phyloP scores from a whole-genome alignment of 2,113 vertebrate genomes.

The Henicopernis longicauda region DNA sequence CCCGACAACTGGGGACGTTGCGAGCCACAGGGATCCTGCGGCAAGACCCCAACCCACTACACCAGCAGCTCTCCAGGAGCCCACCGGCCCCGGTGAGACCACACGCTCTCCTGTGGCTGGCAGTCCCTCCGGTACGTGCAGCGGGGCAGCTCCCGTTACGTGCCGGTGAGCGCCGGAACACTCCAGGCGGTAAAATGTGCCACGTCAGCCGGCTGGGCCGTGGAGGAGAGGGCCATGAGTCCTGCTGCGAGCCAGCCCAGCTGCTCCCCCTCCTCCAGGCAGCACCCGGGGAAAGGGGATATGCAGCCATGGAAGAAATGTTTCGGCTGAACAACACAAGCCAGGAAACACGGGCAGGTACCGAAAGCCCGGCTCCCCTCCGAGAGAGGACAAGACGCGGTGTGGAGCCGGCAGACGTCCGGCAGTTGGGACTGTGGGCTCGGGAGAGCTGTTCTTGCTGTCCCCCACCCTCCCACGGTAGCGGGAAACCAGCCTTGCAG shows the following conservation, averaged over 20 bases:
- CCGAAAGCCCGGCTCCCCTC: background rate
- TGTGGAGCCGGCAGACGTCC: background rate
- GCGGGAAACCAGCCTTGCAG: too few relatives aligned
- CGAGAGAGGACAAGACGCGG: background rate
- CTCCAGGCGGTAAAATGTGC: background rate
- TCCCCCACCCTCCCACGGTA: background rate
- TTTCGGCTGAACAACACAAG: background rate
- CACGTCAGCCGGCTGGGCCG: background rate
- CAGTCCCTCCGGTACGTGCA: too few relatives aligned
- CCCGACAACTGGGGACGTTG: background rate
- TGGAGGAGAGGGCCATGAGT: background rate
- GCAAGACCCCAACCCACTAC: rapidly evolving
- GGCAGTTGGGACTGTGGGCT: background rate
- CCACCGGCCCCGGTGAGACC: background rate
- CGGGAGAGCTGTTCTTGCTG: background rate
- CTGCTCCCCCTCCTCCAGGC: background rate
- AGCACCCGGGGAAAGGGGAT: background rate
- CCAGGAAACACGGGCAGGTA: background rate
- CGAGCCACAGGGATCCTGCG: rapidly evolving
- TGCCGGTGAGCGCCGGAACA: background rate
- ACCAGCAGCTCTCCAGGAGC: background rate
- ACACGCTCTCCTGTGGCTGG: background rate
- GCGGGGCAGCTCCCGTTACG: background rate
- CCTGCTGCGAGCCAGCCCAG: background rate
- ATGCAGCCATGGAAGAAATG: background rate